Percentiles rank a stretch among this genome's conserved stretches.
These are phyloP conservation scores for Ennomos fuscantarius DNA, from an alignment of 2,888 invertebrate species.

Conservation along the genomic window DNA sequence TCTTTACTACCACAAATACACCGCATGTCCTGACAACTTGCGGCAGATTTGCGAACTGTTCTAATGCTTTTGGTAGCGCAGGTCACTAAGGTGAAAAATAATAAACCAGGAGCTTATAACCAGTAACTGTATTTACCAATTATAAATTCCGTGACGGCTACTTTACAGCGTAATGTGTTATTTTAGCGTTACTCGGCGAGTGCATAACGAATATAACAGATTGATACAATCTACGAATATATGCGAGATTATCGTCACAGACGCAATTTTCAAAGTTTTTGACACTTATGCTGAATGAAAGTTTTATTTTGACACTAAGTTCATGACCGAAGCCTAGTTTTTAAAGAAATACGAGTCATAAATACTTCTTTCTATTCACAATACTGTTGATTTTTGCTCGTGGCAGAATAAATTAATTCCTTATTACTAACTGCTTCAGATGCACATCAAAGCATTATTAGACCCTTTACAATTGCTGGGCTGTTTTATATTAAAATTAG, in stretches of 20 bases:
- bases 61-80: constrained; percentile 3
- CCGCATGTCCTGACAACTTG: not conserved
- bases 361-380: not conserved
- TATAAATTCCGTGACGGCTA: constrained; percentile 23
- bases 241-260: constrained; percentile 16
- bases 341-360: constrained; percentile 9
- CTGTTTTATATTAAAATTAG: no score
- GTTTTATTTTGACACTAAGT: constrained; percentile 9
- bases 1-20: not conserved
- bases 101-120: constrained; percentile 22
- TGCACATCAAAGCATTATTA: not conserved
- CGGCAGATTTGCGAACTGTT: not conserved
- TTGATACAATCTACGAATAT: constrained; percentile 30
- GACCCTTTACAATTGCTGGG: not conserved
- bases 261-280: constrained; percentile 10
- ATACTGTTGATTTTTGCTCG: not conserved
- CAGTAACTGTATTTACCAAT: constrained; percentile 29
- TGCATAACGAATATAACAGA: constrained; percentile 18
- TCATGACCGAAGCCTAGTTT: not conserved
- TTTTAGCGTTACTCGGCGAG: not conserved
- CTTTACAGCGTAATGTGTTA: constrained; percentile 4
- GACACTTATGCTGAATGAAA: constrained; percentile 6
- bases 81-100: constrained; percentile 20
- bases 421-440: not conserved
- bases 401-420: constrained; percentile 1